Evolutionary conservation across 2,888 invertebrate genomes (phyloP).

Genomic region (Morpho achilles): DNA sequence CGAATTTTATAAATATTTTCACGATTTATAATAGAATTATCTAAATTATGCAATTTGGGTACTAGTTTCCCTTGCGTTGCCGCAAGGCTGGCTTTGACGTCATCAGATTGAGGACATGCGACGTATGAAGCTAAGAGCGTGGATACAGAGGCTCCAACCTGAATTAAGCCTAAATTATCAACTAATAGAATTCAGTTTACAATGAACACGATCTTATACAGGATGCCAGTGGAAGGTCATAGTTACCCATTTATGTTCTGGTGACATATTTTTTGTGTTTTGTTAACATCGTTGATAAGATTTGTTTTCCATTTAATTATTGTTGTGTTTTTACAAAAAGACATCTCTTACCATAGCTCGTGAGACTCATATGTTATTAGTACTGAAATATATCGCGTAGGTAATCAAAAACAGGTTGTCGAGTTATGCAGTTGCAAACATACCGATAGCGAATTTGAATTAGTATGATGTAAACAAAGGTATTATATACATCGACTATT

Average conservation of each 20-base stretch:
- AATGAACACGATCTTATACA: slow-evolving; percentile 7
- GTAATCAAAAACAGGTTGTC: too few relatives aligned
- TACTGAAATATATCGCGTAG: too few relatives aligned
- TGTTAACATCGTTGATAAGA: neutral
- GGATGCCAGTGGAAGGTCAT: slow-evolving; percentile 23
- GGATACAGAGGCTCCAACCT: neutral
- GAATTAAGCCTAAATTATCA: slow-evolving; percentile 2
- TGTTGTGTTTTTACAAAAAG: too few relatives aligned
- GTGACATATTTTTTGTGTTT: neutral
- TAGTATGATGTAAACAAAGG: too few relatives aligned
- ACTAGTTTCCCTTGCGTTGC: slow-evolving; percentile 36
- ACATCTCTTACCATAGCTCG: too few relatives aligned
- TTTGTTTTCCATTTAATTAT: too few relatives aligned
- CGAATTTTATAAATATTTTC: too few relatives aligned
- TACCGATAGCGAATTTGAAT: too few relatives aligned
- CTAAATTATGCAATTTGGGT: slow-evolving; percentile 55
- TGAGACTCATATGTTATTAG: too few relatives aligned
- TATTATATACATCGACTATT: too few relatives aligned
- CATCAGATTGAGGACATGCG: slow-evolving; percentile 31
- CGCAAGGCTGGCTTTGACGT: slow-evolving; percentile 41
- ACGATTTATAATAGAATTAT: slow-evolving; percentile 43
- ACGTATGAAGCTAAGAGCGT: neutral
- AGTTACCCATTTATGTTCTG: slow-evolving; percentile 12
- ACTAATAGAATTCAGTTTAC: slow-evolving; percentile 8
- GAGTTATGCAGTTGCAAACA: too few relatives aligned